Percentiles rank a stretch among this genome's conserved stretches.
These are phyloP conservation scores for Centropristis striata DNA, from an alignment of 2,113 vertebrate genomes.

Conservation along the genomic window DNA sequence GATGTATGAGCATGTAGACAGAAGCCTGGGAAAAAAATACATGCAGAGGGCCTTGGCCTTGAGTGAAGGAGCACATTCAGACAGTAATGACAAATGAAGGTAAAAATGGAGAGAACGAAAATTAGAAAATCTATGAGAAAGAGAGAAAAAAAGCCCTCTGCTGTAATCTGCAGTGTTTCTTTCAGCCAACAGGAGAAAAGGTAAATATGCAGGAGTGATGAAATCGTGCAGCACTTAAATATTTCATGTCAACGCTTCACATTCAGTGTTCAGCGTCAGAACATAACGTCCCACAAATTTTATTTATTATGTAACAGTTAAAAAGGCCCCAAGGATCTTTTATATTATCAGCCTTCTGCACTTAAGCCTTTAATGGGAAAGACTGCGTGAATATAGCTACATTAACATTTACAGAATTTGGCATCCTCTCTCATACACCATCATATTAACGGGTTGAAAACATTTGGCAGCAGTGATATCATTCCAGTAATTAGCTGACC, in stretches of 20 bases:
- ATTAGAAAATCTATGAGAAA: background rate
- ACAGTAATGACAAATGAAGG: background rate
- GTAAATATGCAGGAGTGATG: conserved; percentile 40
- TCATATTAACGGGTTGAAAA: conserved; percentile 23
- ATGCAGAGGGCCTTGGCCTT: background rate
- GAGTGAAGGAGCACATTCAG: background rate
- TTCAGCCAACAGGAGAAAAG: conserved; percentile 24
- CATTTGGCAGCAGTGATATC: conserved; percentile 25
- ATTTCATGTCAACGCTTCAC: conserved; percentile 53
- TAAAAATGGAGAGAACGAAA: background rate
- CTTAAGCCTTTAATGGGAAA: conserved; percentile 35
- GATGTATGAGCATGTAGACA: background rate
- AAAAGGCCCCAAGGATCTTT: conserved; percentile 59
- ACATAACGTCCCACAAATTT: conserved; percentile 39
- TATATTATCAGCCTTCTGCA: conserved; percentile 38
- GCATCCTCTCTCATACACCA: background rate
- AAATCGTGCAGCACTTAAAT: conserved; percentile 57
- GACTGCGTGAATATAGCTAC: background rate
- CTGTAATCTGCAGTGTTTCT: conserved; percentile 8
- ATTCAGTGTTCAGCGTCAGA: conserved; percentile 31
- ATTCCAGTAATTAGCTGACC: conserved; percentile 36
- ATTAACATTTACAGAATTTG: conserved; percentile 19
- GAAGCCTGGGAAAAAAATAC: background rate
- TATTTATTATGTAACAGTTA: conserved; percentile 59
- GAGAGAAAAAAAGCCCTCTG: background rate